Conservation (phyloP, 2,797 vertebrate species). For the Epinephelus malabaricus region DNA sequence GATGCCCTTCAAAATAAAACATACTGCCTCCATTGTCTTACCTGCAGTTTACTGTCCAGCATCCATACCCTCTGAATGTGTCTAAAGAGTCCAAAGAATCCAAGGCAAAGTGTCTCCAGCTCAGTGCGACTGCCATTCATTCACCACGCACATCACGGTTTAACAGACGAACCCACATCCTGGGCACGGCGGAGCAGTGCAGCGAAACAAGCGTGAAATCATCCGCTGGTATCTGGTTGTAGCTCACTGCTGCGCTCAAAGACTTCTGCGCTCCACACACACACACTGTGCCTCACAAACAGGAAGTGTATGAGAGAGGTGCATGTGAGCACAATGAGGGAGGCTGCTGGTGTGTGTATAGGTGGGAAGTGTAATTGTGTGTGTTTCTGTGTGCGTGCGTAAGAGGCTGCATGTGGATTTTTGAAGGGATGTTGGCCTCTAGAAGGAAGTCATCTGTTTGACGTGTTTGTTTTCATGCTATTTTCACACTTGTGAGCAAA, state of each 20-base stretch:
- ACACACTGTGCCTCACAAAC: constrained; percentile 55
- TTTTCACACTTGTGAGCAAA: constrained; percentile 49
- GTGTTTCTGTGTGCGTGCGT: constrained; percentile 34
- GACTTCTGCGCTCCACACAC: constrained; percentile 27
- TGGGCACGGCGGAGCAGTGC: constrained; percentile 40
- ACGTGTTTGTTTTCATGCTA: constrained; percentile 61
- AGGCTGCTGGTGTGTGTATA: constrained; percentile 45
- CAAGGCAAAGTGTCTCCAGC: constrained; percentile 45
- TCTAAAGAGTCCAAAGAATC: constrained; percentile 42
- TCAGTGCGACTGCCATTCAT: constrained; percentile 67
- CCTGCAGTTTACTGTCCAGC: constrained; percentile 69
- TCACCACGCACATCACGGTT: constrained; percentile 36
- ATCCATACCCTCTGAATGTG: constrained; percentile 57
- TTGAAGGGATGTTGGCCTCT: constrained; percentile 73
- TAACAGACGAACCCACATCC: constrained; percentile 77
- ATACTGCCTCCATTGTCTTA: constrained; percentile 45
- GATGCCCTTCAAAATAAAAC: constrained; percentile 16
- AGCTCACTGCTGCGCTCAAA: constrained; percentile 20
- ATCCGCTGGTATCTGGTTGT: not conserved
- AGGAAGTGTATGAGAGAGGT: constrained; percentile 82
- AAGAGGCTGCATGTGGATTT: constrained; percentile 54
- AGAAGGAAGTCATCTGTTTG: constrained; percentile 77
- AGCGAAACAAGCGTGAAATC: constrained; percentile 30
- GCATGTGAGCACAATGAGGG: constrained; percentile 77
- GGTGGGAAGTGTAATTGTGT: constrained; percentile 33